Evolutionary conservation across 37 sponge, comb jelly and placozoan genomes (phyloP).

Genomic region (Trichoplax adhaerens): DNA sequence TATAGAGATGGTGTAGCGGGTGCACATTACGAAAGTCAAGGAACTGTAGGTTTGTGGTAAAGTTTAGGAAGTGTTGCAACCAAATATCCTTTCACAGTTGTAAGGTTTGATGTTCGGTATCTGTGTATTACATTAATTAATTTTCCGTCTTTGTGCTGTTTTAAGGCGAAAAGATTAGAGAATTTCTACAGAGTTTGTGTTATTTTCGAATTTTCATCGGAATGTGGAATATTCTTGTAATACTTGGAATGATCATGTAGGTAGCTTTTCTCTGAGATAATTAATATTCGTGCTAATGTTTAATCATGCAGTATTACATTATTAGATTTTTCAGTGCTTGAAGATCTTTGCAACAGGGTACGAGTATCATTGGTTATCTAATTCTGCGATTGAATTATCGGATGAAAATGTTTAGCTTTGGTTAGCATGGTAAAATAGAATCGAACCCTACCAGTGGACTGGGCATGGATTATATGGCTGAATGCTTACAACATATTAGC

Average conservation of each 20-base stretch:
- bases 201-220: slow-evolving; percentile 80
- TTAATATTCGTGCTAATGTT: background rate
- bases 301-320: too few species aligned
- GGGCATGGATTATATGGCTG: too few species aligned
- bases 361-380: too few species aligned
- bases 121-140: background rate
- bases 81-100: background rate
- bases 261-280: slow-evolving; percentile 5
- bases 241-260: slow-evolving; percentile 67
- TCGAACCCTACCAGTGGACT: too few species aligned
- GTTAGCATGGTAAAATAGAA: too few species aligned
- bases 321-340: slow-evolving; percentile 9
- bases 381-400: too few species aligned
- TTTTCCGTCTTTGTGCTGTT: background rate
- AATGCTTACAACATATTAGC: too few species aligned
- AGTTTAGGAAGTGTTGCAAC: background rate
- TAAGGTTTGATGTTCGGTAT: background rate
- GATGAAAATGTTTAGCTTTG: too few species aligned
- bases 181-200: slow-evolving; percentile 47
- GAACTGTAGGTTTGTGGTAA: background rate
- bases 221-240: slow-evolving; percentile 63
- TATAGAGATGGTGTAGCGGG: too few species aligned
- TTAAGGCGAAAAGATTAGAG: slow-evolving; percentile 46
- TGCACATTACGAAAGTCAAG: too few species aligned
- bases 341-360: background rate